phyloP scores from a whole-genome alignment of 2,797 vertebrate genomes.

The Erpetoichthys calabaricus region DNA sequence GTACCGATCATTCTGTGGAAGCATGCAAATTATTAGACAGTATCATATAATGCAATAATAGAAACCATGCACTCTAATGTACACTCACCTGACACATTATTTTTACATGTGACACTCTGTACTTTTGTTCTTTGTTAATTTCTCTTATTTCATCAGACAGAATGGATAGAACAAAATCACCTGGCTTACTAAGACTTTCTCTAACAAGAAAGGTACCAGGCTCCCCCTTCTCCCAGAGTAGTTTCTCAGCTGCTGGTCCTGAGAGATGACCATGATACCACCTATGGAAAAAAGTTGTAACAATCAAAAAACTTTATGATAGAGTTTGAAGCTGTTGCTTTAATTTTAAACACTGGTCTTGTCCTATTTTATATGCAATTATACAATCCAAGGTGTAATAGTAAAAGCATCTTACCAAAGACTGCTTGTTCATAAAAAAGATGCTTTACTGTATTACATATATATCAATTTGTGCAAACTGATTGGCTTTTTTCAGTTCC shows the following conservation, averaged over 20 bases:
- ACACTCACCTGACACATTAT: slow-evolving; percentile 75
- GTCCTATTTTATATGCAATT: background rate
- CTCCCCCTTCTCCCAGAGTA: slow-evolving; percentile 63
- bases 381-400: background rate
- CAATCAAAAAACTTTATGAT: background rate
- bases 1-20: slow-evolving; percentile 65
- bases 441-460: too few species aligned
- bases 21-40: background rate
- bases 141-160: slow-evolving; percentile 64
- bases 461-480: too few species aligned
- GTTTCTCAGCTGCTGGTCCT: slow-evolving; percentile 70
- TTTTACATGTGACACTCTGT: slow-evolving; percentile 81
- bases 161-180: slow-evolving; percentile 82
- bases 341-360: background rate
- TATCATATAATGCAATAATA: too few species aligned
- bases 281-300: slow-evolving; percentile 31
- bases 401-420: background rate
- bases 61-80: too few species aligned
- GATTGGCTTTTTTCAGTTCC: too few species aligned
- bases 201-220: slow-evolving; percentile 81
- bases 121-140: slow-evolving; percentile 26
- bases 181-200: slow-evolving; percentile 89
- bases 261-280: slow-evolving; percentile 96
- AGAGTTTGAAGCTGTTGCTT: background rate
- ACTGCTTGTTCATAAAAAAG: background rate